Percentiles rank a stretch among this genome's conserved stretches.
These are phyloP conservation scores for Geotrupes spiniger DNA, from an alignment of 2,888 invertebrate species.

Conservation along the genomic window DNA sequence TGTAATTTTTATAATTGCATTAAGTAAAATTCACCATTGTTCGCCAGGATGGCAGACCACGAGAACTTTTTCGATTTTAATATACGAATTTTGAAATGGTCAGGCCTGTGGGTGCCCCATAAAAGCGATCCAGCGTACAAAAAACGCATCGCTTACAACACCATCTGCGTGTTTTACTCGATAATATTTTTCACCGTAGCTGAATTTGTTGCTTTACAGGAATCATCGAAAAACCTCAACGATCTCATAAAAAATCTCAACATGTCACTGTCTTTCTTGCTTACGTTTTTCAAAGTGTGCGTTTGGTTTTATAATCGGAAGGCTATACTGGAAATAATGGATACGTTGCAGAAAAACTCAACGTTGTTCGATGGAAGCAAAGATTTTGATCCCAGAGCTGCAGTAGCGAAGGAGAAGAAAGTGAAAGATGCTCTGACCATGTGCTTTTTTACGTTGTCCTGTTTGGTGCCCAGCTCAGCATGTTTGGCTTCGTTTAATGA, in stretches of 20 bases:
- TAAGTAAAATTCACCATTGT: too few species aligned
- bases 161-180: conserved; percentile 23
- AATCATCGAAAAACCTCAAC: conserved; percentile 22
- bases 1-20: too few species aligned
- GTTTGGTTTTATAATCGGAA: conserved; percentile 29
- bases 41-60: not conserved
- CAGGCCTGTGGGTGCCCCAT: conserved; percentile 30
- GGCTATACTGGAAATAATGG: conserved; percentile 27
- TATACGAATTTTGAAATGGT: conserved; percentile 26
- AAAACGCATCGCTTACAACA: conserved; percentile 19
- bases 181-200: conserved; percentile 28
- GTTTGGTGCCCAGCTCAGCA: conserved; percentile 16
- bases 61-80: conserved; percentile 29
- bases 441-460: conserved; percentile 14
- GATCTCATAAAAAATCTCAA: conserved; percentile 32
- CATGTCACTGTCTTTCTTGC: conserved; percentile 29
- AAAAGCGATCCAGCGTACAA: conserved; percentile 6
- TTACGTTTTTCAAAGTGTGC: conserved; percentile 27
- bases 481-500: conserved; percentile 16
- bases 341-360: conserved; percentile 20
- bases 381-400: conserved; percentile 24
- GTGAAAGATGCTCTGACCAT: conserved; percentile 23
- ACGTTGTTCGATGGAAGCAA: conserved; percentile 25
- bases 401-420: conserved; percentile 26
- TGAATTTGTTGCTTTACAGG: conserved; percentile 25